Conservation (phyloP, 2,113 vertebrate genomes). For the Artemisiospiza belli region DNA sequence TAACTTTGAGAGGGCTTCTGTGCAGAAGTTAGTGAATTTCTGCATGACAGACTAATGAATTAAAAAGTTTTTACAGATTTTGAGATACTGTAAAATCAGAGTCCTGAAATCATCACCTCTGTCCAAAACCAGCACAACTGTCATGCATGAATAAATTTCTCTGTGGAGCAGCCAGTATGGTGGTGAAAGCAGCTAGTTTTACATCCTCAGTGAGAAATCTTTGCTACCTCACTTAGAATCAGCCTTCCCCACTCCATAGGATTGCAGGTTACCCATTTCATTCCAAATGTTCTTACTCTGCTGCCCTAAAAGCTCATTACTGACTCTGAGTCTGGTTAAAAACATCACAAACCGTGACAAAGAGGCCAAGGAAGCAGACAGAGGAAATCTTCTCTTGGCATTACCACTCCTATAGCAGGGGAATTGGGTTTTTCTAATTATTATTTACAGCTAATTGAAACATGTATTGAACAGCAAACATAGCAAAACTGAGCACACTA, state of each 20-base stretch:
- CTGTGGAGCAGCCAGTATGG: neutral
- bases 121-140: neutral
- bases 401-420: neutral
- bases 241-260: neutral
- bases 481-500: neutral
- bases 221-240: neutral
- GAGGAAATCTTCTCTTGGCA: neutral
- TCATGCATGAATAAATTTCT: neutral
- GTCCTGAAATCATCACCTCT: neutral
- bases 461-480: neutral
- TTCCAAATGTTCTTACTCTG: neutral
- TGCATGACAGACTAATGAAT: neutral
- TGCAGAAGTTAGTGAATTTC: neutral
- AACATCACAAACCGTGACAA: neutral
- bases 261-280: neutral
- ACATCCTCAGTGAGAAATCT: neutral
- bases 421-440: neutral
- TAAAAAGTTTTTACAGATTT: neutral
- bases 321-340: neutral
- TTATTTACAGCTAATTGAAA: neutral
- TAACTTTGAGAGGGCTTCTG: neutral
- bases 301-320: neutral
- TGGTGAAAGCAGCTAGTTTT: neutral
- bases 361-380: neutral
- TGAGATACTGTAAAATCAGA: neutral